phyloP scores from a whole-genome alignment of 1,140 invertebrate genomes.

The Yoshiicerus persimilis region DNA sequence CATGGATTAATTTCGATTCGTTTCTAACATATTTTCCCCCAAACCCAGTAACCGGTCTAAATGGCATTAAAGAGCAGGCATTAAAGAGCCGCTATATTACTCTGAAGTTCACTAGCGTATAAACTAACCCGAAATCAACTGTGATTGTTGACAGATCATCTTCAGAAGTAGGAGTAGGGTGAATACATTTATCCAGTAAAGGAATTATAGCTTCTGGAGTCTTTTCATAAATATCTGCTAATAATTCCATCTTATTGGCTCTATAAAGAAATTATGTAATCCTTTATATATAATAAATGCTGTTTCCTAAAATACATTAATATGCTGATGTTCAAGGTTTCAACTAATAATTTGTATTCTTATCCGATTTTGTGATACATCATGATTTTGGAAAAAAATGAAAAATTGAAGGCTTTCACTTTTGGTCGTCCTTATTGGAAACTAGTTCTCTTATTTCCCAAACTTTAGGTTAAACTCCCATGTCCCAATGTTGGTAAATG shows the following conservation, averaged over 20 bases:
- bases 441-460: too few relatives aligned
- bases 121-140: not conserved
- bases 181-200: not conserved
- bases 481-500: too few relatives aligned
- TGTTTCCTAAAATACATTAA: too few relatives aligned
- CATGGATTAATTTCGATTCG: not conserved
- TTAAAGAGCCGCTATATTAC: not conserved
- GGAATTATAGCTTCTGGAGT: not conserved
- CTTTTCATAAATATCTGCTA: not conserved
- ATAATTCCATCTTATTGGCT: not conserved
- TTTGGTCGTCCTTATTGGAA: too few relatives aligned
- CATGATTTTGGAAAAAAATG: too few relatives aligned
- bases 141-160: not conserved
- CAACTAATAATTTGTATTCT: too few relatives aligned
- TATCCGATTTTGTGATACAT: too few relatives aligned
- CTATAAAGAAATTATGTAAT: too few relatives aligned
- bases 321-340: too few relatives aligned
- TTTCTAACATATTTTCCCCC: not conserved
- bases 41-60: not conserved
- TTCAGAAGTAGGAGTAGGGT: not conserved
- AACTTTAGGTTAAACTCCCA: too few relatives aligned
- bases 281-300: too few relatives aligned
- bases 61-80: not conserved
- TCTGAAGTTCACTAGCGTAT: not conserved
- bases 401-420: too few relatives aligned